phyloP scores from a whole-genome alignment of 2,113 vertebrate genomes.

The Channa argus region DNA sequence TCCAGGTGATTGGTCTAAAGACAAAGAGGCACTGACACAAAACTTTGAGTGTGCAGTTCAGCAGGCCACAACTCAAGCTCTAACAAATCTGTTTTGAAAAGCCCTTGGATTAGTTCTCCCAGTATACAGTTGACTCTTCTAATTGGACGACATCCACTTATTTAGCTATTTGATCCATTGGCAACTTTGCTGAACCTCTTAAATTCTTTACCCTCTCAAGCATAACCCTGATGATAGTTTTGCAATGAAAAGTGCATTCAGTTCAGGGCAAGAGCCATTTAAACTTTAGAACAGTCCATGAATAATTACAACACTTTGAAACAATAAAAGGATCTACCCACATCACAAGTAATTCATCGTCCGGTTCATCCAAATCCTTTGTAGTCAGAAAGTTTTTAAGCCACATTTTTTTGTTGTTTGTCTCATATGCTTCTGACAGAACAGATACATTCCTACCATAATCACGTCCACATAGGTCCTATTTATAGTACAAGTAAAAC shows the following conservation, averaged over 20 bases:
- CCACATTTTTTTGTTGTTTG: too few species aligned
- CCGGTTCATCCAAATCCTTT: too few species aligned
- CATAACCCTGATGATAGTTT: slow-evolving; percentile 44
- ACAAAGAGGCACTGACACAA: slow-evolving; percentile 70
- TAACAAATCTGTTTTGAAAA: slow-evolving; percentile 71
- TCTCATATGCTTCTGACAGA: too few species aligned
- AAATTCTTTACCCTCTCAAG: slow-evolving; percentile 63
- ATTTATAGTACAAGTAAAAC: too few species aligned
- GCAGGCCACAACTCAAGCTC: slow-evolving; percentile 70
- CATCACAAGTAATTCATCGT: too few species aligned
- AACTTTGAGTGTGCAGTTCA: slow-evolving; percentile 73
- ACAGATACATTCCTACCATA: too few species aligned
- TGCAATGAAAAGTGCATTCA: slow-evolving; percentile 10
- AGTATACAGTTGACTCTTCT: slow-evolving; percentile 70
- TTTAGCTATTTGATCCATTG: slow-evolving; percentile 68
- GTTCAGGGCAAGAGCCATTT: slow-evolving; percentile 6
- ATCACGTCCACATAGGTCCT: too few species aligned
- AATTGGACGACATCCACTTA: slow-evolving; percentile 74
- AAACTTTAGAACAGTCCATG: not conserved
- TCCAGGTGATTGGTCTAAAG: slow-evolving; percentile 76
- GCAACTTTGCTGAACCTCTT: slow-evolving; percentile 62
- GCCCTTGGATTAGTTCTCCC: slow-evolving; percentile 74
- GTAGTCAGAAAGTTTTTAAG: too few species aligned
- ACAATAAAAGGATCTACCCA: too few species aligned
- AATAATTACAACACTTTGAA: too few species aligned